These are phyloP conservation scores for Dasyurus viverrinus DNA, from an alignment of 2,113 vertebrate species.

Conservation along the genomic window DNA sequence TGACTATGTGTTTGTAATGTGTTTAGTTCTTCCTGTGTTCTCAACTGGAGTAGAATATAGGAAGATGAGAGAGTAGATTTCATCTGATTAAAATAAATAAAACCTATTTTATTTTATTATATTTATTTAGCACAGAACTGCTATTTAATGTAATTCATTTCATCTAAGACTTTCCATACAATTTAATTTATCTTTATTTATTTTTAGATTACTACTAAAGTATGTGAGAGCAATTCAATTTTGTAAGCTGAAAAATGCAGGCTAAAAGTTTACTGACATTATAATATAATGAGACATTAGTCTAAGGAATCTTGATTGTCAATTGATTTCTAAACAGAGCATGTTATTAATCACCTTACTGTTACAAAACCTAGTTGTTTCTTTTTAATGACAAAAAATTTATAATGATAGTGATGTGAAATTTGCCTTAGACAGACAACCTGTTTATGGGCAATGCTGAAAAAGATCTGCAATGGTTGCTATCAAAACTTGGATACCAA, in stretches of 20 bases:
- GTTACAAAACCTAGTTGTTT: conserved; percentile 31
- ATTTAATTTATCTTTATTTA: conserved; percentile 44
- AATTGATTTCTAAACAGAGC: conserved; percentile 31
- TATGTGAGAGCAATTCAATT: neutral
- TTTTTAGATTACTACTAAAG: conserved; percentile 25
- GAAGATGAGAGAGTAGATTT: neutral
- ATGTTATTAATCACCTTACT: neutral
- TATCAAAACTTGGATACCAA: neutral
- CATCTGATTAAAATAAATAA: neutral
- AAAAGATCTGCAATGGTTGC: conserved; percentile 38
- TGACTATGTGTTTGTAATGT: neutral
- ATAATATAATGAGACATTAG: conserved; percentile 25
- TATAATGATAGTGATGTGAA: neutral
- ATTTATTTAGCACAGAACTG: conserved; percentile 44
- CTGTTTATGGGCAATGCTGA: conserved; percentile 19
- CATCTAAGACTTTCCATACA: conserved; percentile 45
- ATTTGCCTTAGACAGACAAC: neutral
- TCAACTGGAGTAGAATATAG: neutral
- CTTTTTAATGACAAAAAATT: conserved; percentile 18
- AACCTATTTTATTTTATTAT: conserved; percentile 3
- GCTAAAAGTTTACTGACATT: neutral
- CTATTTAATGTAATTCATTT: conserved; percentile 25
- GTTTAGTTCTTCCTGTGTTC: neutral
- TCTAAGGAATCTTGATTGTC: conserved; percentile 15
- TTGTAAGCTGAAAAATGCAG: neutral